Conservation (phyloP, 2,888 invertebrate genomes). For the Zonitis immaculata region DNA sequence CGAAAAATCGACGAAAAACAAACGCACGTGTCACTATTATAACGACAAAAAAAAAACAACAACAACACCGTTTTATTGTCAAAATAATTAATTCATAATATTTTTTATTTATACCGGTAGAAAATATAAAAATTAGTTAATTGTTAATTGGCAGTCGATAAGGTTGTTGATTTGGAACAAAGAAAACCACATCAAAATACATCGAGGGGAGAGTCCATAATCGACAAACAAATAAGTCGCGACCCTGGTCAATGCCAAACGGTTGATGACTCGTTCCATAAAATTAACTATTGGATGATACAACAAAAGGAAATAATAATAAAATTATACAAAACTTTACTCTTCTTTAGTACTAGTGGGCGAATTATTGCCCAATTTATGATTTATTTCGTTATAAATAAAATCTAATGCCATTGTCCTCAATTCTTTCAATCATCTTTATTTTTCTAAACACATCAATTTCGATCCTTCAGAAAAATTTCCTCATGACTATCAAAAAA, state of each 20-base stretch:
- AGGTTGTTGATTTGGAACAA: conserved; percentile 18
- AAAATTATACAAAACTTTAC: conserved; percentile 13
- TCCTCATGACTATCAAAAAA: background rate
- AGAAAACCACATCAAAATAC: conserved; percentile 25
- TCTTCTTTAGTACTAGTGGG: conserved; percentile 9
- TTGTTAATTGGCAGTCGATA: background rate
- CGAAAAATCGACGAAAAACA: background rate
- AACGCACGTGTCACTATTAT: background rate
- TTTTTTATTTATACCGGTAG: too few species aligned
- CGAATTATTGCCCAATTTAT: conserved; percentile 12
- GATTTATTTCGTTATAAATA: conserved; percentile 6
- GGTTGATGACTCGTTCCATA: conserved; percentile 55
- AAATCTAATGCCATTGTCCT: conserved; percentile 2
- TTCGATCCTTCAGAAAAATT: background rate
- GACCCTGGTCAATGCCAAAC: conserved; percentile 44
- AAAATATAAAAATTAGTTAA: too few species aligned
- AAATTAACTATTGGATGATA: conserved; percentile 24
- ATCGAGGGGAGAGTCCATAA: conserved; percentile 22
- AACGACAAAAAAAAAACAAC: background rate
- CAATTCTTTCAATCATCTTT: background rate
- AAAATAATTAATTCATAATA: too few species aligned
- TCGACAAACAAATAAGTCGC: conserved; percentile 31
- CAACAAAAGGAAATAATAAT: background rate
- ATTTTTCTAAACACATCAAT: background rate
- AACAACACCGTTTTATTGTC: background rate